These are phyloP conservation scores for Melanargia galathea DNA, from an alignment of 2,888 invertebrate genomes.

Conservation along the genomic window DNA sequence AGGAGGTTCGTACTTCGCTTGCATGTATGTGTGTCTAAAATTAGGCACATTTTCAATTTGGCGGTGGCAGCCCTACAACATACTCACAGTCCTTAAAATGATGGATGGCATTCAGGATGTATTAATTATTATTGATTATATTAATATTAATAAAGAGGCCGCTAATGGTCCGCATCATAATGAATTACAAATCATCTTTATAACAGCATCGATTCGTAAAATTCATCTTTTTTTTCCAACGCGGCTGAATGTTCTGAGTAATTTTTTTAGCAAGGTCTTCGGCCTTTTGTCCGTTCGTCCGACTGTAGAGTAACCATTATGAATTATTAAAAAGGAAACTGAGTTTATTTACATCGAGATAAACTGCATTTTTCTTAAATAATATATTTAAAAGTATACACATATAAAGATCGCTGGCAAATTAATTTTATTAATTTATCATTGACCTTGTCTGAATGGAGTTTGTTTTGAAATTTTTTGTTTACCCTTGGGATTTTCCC, in stretches of 20 bases:
- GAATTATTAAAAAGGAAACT: no score
- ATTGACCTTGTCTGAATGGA: no score
- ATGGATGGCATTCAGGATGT: constrained; percentile 10
- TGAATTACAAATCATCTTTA: constrained; percentile 18
- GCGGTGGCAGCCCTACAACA: neutral
- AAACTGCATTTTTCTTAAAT: no score
- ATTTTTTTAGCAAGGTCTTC: constrained; percentile 30
- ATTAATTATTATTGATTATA: neutral
- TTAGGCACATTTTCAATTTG: no score
- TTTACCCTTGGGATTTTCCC: no score
- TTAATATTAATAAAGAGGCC: constrained; percentile 4
- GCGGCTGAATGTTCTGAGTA: constrained; percentile 14
- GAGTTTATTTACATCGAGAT: no score
- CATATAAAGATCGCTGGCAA: no score
- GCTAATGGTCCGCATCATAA: constrained; percentile 16
- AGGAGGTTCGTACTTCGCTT: no score
- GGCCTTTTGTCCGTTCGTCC: constrained; percentile 30
- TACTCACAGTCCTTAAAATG: neutral
- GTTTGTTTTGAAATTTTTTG: no score
- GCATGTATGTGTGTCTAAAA: no score
- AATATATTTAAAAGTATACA: no score
- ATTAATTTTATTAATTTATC: no score
- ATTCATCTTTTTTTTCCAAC: neutral
- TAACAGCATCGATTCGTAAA: neutral
- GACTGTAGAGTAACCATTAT: constrained; percentile 9